Percentiles rank a stretch among this genome's conserved stretches.
Evolutionary conservation across 2,888 invertebrate species (phyloP).

Genomic region (Rhingia campestris): DNA sequence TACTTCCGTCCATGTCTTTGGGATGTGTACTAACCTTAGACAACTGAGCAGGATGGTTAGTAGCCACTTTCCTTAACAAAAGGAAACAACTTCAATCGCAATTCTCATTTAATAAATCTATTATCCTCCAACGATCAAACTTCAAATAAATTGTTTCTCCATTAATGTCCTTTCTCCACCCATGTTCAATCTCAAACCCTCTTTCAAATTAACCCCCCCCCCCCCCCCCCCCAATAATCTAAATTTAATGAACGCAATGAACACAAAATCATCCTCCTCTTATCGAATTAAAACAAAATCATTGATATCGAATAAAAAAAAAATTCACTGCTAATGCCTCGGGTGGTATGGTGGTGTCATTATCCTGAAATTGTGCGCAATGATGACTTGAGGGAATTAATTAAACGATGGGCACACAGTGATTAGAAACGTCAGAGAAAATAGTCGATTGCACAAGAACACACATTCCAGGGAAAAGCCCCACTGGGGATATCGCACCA

Average conservation of each 20-base stretch:
- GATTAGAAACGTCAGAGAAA: constrained; percentile 43
- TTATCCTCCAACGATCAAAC: no score
- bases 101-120: no score
- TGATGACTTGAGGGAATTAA: constrained; percentile 50
- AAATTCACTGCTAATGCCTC: constrained; percentile 21
- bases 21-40: no score
- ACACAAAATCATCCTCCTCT: not conserved
- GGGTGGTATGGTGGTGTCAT: constrained; percentile 18
- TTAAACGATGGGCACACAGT: constrained; percentile 44
- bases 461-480: not conserved
- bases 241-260: constrained; percentile 9
- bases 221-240: not conserved
- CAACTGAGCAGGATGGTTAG: no score
- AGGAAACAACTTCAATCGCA: no score
- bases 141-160: no score
- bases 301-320: constrained; percentile 37
- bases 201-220: no score
- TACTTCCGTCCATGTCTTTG: no score
- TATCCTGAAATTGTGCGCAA: constrained; percentile 39
- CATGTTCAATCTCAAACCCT: no score
- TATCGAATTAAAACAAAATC: constrained; percentile 4
- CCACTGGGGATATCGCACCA: not conserved
- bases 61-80: no score
- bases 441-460: constrained; percentile 53
- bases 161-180: no score